Conservation (phyloP, 2,113 vertebrate genomes). For the Haemorhous mexicanus region DNA sequence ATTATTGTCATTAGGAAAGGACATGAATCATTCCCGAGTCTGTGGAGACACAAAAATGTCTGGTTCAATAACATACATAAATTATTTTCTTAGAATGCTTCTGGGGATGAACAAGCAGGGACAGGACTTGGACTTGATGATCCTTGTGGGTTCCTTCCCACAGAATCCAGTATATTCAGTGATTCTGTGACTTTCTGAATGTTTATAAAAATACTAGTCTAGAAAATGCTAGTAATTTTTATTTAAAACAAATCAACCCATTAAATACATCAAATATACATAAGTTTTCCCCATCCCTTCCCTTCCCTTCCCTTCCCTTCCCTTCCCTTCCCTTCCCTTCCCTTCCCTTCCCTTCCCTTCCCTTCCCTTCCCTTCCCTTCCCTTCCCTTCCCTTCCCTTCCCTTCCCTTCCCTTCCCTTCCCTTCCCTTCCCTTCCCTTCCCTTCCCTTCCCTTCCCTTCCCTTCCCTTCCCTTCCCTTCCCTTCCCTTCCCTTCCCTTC, state of each 20-base stretch:
- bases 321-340: not conserved
- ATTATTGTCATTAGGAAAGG: constrained; percentile 9
- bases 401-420: too few species aligned
- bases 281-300: too few species aligned
- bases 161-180: not conserved
- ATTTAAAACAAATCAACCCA: not conserved
- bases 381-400: too few species aligned
- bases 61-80: constrained; percentile 2
- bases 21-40: not conserved
- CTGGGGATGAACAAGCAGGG: not conserved
- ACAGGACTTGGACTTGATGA: not conserved
- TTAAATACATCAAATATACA: not conserved
- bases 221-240: not conserved
- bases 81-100: constrained; percentile 22
- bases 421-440: too few species aligned
- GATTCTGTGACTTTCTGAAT: not conserved
- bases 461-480: too few species aligned
- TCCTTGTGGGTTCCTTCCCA: not conserved
- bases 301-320: not conserved
- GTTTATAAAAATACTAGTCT: not conserved
- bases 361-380: too few species aligned
- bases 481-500: too few species aligned
- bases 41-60: constrained; percentile 33
- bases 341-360: too few species aligned
- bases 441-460: too few species aligned